These are phyloP conservation scores for Caiman crocodilus DNA, from an alignment of 2,797 vertebrate genomes.

Conservation along the genomic window DNA sequence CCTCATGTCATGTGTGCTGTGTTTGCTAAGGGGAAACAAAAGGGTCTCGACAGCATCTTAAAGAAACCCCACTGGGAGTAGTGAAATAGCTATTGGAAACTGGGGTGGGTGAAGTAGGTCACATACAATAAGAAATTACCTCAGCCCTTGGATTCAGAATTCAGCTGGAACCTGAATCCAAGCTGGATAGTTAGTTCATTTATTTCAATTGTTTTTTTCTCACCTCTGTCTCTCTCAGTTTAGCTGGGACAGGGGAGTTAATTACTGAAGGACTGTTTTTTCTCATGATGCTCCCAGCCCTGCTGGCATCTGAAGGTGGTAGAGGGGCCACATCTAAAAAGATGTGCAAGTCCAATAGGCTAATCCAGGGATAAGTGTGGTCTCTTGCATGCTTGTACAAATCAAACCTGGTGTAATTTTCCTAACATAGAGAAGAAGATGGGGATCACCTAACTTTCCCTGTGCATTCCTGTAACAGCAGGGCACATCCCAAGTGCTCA, in stretches of 20 bases:
- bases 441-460: background rate
- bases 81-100: background rate
- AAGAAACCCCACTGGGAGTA: background rate
- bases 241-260: background rate
- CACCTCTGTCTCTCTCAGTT: background rate
- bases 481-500: background rate
- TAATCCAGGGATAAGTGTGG: background rate
- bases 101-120: background rate
- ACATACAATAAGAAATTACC: background rate
- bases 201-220: background rate
- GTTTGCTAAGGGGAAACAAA: background rate
- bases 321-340: background rate
- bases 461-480: background rate
- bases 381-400: background rate
- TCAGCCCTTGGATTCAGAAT: background rate
- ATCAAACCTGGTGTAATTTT: background rate
- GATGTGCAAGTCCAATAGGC: background rate
- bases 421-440: background rate
- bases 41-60: background rate
- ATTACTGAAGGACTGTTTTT: background rate
- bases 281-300: background rate
- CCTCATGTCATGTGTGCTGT: background rate
- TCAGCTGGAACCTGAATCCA: background rate
- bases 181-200: background rate
- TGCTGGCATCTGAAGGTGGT: background rate